phyloP scores from a whole-genome alignment of 92 coral and sea anemone genomes.

The Plumapathes pennacea region DNA sequence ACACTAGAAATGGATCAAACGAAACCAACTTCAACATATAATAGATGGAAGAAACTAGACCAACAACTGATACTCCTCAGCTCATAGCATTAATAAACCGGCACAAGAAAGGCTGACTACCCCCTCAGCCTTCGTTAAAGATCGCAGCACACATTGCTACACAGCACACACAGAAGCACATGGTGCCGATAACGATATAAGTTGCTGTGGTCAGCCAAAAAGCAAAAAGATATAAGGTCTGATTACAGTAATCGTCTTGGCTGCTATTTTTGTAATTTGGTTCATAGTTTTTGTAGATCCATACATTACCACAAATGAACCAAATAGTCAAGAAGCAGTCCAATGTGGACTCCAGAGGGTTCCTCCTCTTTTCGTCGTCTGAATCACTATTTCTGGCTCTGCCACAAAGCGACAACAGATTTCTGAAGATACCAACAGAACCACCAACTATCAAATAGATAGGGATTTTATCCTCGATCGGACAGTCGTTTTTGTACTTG shows the following conservation, averaged over 20 bases:
- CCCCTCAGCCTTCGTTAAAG: slow-evolving; percentile 1
- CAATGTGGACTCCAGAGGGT: slow-evolving; percentile 61
- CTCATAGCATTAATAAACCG: too few relatives aligned
- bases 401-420: slow-evolving; percentile 69
- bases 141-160: slow-evolving; percentile 82
- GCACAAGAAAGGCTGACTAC: too few relatives aligned
- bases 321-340: slow-evolving; percentile 87
- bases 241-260: slow-evolving; percentile 43
- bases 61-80: too few relatives aligned
- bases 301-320: slow-evolving; percentile 96
- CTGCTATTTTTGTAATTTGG: neutral
- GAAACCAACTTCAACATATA: too few relatives aligned
- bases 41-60: too few relatives aligned
- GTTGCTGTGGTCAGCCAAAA: slow-evolving; percentile 91
- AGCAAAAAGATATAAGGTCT: slow-evolving; percentile 92
- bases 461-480: slow-evolving; percentile 75
- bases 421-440: slow-evolving; percentile 80
- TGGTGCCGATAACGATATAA: slow-evolving; percentile 68
- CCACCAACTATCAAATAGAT: slow-evolving; percentile 95
- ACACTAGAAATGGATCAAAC: too few relatives aligned
- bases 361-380: slow-evolving; percentile 43
- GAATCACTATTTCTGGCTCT: slow-evolving; percentile 44
- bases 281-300: slow-evolving; percentile 81
- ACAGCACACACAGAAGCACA: slow-evolving; percentile 82
- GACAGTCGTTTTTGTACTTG: slow-evolving; percentile 83